Evolutionary conservation across 2,113 vertebrate species (phyloP).

Genomic region (Gorsachius goisagi): DNA sequence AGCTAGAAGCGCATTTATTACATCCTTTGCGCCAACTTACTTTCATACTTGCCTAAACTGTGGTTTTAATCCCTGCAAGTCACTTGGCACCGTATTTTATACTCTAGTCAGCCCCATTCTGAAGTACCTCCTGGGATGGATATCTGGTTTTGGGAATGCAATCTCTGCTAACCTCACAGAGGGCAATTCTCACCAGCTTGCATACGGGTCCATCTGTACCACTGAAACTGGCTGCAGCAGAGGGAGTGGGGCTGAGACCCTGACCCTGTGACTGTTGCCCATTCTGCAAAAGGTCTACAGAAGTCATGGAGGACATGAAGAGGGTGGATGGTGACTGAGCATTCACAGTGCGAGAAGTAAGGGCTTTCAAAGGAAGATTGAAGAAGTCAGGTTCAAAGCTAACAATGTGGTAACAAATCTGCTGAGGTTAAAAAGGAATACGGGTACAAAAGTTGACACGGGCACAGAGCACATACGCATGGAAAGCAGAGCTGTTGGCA

Average conservation of each 20-base stretch:
- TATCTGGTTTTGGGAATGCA: not conserved
- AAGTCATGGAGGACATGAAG: not conserved
- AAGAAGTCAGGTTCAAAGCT: not conserved
- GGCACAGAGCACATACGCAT: not conserved
- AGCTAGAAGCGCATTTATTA: not conserved
- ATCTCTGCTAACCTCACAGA: fast-evolving
- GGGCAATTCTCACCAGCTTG: not conserved
- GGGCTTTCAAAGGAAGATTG: not conserved
- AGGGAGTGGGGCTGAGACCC: too few relatives aligned
- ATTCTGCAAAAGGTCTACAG: not conserved
- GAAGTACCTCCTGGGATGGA: not conserved
- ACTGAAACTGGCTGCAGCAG: too few relatives aligned
- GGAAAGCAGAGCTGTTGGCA: not conserved
- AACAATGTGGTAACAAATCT: not conserved
- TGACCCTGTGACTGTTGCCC: not conserved
- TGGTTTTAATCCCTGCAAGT: not conserved
- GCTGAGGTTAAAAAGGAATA: not conserved
- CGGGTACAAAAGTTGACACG: not conserved
- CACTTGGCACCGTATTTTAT: not conserved
- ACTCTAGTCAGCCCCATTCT: not conserved
- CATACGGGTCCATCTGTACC: too few relatives aligned
- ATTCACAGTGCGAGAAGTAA: not conserved
- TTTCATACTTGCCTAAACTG: not conserved
- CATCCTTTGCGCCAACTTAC: not conserved
- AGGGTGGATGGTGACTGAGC: not conserved